Conservation (phyloP, 2,113 vertebrate genomes). For the Amphilophus citrinellus region DNA sequence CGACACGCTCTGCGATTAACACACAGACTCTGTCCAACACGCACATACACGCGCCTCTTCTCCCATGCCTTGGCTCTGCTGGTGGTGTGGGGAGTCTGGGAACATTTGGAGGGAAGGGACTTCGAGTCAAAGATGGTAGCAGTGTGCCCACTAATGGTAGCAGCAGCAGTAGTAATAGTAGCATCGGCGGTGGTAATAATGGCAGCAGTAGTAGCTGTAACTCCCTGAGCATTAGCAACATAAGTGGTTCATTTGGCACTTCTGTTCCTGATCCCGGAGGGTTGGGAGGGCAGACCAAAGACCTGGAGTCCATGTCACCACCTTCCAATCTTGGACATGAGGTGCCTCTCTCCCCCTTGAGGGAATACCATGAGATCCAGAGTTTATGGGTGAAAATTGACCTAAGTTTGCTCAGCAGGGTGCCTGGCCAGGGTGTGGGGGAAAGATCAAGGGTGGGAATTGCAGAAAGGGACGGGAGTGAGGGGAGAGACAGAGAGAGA, state of each 20-base stretch:
- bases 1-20: constrained; percentile 46
- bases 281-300: constrained; percentile 82
- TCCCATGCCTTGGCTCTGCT: constrained; percentile 60
- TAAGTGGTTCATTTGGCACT: constrained; percentile 83
- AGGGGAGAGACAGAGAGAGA: constrained; percentile 51
- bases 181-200: constrained; percentile 30
- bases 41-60: constrained; percentile 54
- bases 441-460: constrained; percentile 42
- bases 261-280: constrained; percentile 87
- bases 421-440: constrained; percentile 83
- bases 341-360: constrained; percentile 87
- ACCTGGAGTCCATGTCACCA: constrained; percentile 76
- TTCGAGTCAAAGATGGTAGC: constrained; percentile 65
- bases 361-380: constrained; percentile 88
- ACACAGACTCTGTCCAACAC: constrained; percentile 67
- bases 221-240: constrained; percentile 82
- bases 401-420: constrained; percentile 87
- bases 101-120: constrained; percentile 65
- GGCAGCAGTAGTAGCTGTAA: constrained; percentile 66
- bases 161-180: constrained; percentile 53
- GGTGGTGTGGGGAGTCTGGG: constrained; percentile 68
- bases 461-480: constrained; percentile 39
- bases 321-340: constrained; percentile 83
- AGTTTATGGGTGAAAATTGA: constrained; percentile 96
- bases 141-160: constrained; percentile 42